A percentile compares a stretch with the other conserved stretches of the same genome.
These are phyloP conservation scores for Hedychridium roseum DNA, from an alignment of 2,888 invertebrate species.

Conservation along the genomic window DNA sequence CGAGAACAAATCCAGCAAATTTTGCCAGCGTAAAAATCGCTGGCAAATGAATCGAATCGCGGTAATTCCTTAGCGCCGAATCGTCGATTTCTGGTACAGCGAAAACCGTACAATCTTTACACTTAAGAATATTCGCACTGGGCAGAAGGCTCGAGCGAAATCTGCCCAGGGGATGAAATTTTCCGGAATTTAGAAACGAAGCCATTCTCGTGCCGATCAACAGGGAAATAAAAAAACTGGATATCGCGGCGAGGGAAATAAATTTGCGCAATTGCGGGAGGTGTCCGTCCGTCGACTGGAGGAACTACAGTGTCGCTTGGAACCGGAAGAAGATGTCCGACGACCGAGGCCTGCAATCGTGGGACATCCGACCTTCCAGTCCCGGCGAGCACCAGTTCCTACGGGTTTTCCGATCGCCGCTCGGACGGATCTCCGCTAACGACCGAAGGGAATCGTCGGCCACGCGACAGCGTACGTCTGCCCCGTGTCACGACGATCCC, in stretches of 20 bases:
- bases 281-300: slow-evolving; percentile 7
- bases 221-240: not conserved
- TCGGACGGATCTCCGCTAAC: slow-evolving; percentile 1
- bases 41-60: too few relatives aligned
- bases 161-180: too few relatives aligned
- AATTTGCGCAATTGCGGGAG: not conserved
- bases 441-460: slow-evolving; percentile 7
- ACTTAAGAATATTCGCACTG: too few relatives aligned
- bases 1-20: too few relatives aligned
- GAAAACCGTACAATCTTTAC: too few relatives aligned
- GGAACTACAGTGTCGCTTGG: slow-evolving; percentile 29
- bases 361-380: slow-evolving; percentile 48
- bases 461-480: slow-evolving; percentile 53
- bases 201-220: too few relatives aligned
- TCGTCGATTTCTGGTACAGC: too few relatives aligned
- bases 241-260: too few relatives aligned
- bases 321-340: slow-evolving; percentile 50
- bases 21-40: too few relatives aligned
- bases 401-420: slow-evolving; percentile 1
- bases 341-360: slow-evolving; percentile 63
- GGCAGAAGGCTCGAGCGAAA: too few relatives aligned
- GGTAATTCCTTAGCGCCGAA: too few relatives aligned
- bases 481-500: slow-evolving; percentile 19
- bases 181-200: too few relatives aligned
- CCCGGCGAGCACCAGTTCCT: slow-evolving; percentile 34